Evolutionary conservation across 2,888 invertebrate genomes (phyloP).

Genomic region (Leucoma salicis): DNA sequence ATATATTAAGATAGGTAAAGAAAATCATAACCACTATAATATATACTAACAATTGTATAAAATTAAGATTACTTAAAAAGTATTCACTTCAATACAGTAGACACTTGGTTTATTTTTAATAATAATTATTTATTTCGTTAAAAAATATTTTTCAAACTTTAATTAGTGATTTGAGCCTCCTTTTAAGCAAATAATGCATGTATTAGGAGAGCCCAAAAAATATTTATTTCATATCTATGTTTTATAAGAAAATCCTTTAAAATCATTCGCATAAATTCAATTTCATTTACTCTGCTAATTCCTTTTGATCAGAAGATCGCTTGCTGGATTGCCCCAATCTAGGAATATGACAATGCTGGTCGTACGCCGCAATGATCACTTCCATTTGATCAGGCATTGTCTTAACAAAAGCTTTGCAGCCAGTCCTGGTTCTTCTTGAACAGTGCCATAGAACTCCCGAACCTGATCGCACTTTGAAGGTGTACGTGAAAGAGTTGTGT

Average conservation of each 20-base stretch:
- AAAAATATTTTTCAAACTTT: no score
- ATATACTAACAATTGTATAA: background rate
- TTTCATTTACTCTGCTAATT: background rate
- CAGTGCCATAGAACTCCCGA: constrained; percentile 60
- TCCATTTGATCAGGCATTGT: constrained; percentile 42
- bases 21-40: background rate
- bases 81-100: background rate
- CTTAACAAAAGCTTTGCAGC: constrained; percentile 61
- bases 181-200: no score
- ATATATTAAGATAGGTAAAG: no score
- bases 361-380: constrained; percentile 36
- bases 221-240: background rate
- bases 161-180: no score
- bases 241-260: background rate
- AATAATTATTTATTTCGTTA: no score
- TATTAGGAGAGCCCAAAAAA: no score
- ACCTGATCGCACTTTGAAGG: constrained; percentile 52
- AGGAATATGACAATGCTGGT: constrained; percentile 46
- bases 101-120: background rate
- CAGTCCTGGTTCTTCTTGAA: constrained; percentile 54
- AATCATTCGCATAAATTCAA: background rate
- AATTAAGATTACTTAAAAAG: background rate
- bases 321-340: constrained; percentile 1
- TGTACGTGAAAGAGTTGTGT: constrained; percentile 55
- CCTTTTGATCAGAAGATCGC: background rate